Conservation (phyloP, 1,140 invertebrate genomes). For the Lepidotrigona ventralis region DNA sequence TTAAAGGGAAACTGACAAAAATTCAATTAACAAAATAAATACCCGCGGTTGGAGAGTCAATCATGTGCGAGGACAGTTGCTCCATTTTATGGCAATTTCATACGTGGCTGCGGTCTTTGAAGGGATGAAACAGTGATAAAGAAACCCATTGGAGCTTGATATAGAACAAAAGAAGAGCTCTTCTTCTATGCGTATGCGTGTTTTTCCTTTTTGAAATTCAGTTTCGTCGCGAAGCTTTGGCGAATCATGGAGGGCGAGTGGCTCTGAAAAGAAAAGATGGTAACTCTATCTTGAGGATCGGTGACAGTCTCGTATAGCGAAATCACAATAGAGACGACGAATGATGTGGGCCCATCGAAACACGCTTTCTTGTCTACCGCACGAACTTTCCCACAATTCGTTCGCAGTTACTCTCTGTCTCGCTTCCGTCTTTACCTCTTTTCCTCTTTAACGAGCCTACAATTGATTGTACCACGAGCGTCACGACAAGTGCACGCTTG, state of each 20-base stretch:
- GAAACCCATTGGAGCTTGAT: not conserved
- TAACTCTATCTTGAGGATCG: not conserved
- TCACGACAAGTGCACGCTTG: not conserved
- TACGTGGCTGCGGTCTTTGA: not conserved
- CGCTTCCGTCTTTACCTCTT: not conserved
- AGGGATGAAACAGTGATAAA: not conserved
- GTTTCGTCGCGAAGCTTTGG: too few relatives aligned
- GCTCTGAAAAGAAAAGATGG: not conserved
- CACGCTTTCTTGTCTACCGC: too few relatives aligned
- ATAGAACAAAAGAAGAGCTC: not conserved
- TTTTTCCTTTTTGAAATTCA: not conserved
- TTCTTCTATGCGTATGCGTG: not conserved
- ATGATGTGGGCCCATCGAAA: not conserved
- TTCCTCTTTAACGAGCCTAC: constrained; percentile 5
- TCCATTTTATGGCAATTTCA: not conserved
- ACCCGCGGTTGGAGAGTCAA: too few relatives aligned
- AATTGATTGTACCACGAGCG: constrained; percentile 9
- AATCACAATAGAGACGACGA: not conserved
- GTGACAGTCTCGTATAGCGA: not conserved
- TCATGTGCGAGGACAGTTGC: not conserved
- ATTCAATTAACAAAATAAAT: too few relatives aligned
- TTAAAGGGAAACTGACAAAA: too few relatives aligned
- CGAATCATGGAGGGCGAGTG: not conserved
- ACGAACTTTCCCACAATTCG: constrained; percentile 22
- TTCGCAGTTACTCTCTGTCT: not conserved